Evolutionary conservation across 2,888 invertebrate species (phyloP), one percentile per base, ranked within the genome.

Genomic region (Parasteatoda lunata): DNA sequence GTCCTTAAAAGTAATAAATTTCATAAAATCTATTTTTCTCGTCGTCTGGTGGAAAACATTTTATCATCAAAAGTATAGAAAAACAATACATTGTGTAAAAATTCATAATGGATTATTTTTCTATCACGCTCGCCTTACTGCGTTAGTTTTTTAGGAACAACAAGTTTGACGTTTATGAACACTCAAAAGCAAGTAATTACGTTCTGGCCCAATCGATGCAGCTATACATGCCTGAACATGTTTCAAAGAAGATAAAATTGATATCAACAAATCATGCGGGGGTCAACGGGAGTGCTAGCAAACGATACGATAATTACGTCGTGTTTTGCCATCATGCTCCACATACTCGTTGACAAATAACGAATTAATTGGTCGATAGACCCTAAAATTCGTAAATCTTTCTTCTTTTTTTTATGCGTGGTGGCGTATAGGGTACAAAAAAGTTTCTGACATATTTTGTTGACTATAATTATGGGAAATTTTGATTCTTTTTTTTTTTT

Each of bases 261-360:
- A 49, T 72, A 68, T 77, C 79, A 80, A 85, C 79, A 77, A 76
- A 76, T 80, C 72, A 77, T 66, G 54, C 52, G 51, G 52, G 65
- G 76, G 84, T 79, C 79, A 75, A 64, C 7, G 64, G 52, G 78
- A 75, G 80, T 86, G 85, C 71, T 65, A 72, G 47, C 71, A 80
- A 54, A 77, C 71, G 85, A 86, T 86, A 86, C 85, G 85, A 80
- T 86, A 86, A 86, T 86, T 80, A 76, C 80, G 54, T 51, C 45
- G n/a, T 86, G 76, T 86, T 86, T 68, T 72, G 79, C 66, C 79
- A 69, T 65, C 49, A 45, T 73, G 64, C 59, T 75, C 64, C 76
- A 72, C 80, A 80, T 80, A 86, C 76, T 80, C 48, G 80, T 72
- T 86, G 85, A 86, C 80, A 86, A 84, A 79, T 86, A 86, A 86